A percentile compares a stretch with the other conserved stretches of the same genome.
Conservation (phyloP, 30 jellyfish, hydroid and myxozoan species). For the Chrysaora quinquecirrha region DNA sequence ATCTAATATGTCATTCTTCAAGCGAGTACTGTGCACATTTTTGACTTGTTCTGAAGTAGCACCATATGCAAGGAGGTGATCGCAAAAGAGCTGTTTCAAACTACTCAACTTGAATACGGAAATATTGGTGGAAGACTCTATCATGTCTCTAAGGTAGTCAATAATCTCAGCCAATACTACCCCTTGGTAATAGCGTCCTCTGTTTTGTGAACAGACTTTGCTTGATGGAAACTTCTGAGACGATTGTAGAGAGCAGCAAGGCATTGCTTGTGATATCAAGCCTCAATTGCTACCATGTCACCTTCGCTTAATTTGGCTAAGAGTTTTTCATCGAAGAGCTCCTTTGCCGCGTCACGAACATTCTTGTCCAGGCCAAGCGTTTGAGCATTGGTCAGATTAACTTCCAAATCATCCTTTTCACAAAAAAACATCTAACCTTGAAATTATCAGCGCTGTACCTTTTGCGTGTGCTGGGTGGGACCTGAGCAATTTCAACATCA, state of each 20-base stretch:
- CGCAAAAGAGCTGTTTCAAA: not conserved
- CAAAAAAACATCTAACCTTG: not conserved
- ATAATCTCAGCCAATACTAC: constrained; percentile 6
- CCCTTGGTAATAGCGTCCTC: not conserved
- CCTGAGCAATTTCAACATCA: not conserved
- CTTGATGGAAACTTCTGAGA: not conserved
- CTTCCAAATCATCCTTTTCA: constrained; percentile 24
- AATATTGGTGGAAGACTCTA: not conserved
- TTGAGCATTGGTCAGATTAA: constrained; percentile 29
- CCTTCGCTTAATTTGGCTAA: too few relatives aligned
- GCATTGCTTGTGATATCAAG: constrained; percentile 4
- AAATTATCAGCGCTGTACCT: constrained; percentile 40
- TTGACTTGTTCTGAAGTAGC: not conserved
- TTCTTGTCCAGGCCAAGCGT: constrained; percentile 29
- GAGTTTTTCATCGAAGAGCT: too few relatives aligned
- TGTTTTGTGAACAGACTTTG: not conserved
- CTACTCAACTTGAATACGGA: constrained; percentile 8
- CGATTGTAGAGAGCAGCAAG: constrained; percentile 13
- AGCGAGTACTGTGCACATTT: constrained; percentile 17
- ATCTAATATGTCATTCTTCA: not conserved
- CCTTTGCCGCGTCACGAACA: too few relatives aligned
- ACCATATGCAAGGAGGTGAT: not conserved
- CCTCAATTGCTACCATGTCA: too few relatives aligned
- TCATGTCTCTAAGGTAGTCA: not conserved
- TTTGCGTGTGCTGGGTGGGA: constrained; percentile 34